Base-by-base conservation (phyloP, 2,797 vertebrate genomes). In the Pangasius macronema region DNA sequence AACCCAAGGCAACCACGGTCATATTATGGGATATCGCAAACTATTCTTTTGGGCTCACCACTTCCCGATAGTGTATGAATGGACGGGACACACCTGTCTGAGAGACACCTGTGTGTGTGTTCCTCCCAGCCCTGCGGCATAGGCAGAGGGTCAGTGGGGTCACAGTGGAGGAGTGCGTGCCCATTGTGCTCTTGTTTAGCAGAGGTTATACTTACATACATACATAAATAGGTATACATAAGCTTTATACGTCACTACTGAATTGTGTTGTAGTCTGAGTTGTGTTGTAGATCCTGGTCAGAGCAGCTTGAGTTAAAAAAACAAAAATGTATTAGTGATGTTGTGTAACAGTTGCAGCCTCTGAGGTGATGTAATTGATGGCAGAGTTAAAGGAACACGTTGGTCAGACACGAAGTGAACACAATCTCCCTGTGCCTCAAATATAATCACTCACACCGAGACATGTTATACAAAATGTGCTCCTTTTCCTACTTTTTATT, bases 1-100 rank as follows among this genome's bases (percentile, higher is more conserved):
- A 94, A 95, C 94, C 93, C 93, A 93, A 94, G 93, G 91, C 92
- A 89, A 88, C 90, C 57, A 53, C 85, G 81, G 65, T 20, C 73
- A 20, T 80, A 81, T 75, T 84, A 68, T 59, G 46, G 42, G 36
- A 53, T 53, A 65, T 53, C 10, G 22, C n/a, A 65, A 65, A 18
- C 57, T 33, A 51, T 63, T n/a, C 27, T 10, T 51, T 27, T 53
- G 46, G 30, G 30, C 18, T 55, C 80, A 18, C 1, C 14, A 24
- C 51, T 77, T 77, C 61, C 46, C 22, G 59, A 77, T 18, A n/a
- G 8, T 76, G n/a, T 73, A 76, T 87, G 81, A 55, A 77, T 27
- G 16, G 22, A 46, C 1, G 5, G 39, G 81, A 76, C 80, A 87
- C 86, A 67, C 70, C 57, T 75, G 63, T 70, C 77, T 82, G 36